Evolutionary conservation across 92 coral and sea anemone species (phyloP), one percentile per base, ranked within the genome.

Genomic region (Nematostella vectensis): DNA sequence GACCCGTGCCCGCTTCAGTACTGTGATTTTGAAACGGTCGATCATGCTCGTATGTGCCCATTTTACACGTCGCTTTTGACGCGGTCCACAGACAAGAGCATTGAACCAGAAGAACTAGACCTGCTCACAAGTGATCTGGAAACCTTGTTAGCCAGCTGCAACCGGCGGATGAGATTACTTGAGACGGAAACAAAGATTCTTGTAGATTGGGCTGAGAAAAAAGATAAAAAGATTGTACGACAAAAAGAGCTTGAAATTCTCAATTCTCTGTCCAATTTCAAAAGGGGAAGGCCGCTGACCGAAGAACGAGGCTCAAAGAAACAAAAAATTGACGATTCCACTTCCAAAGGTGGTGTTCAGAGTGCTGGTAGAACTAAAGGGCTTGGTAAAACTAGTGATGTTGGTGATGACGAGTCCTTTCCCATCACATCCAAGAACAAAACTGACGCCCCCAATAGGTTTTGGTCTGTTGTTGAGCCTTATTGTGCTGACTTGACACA

Each of bases 391-490:
- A 67, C 70, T 47, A 69, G 50, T 52, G 74, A 68, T 37, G 68
- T 31, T 11, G 54, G 60, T 19, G 91, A 83, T 56, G 85, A 77
- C 24, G 69, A 76, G 9, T 17, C 55, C 0, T 53, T 60, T 4
- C 29, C 77, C 20, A 30, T 69, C 4, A 33, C 67, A 38, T 67
- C 72, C 18, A 78, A 78, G 70, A 71, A 65, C 24, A 87, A 70
- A 72, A 76, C 48, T 39, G 99, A 93, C 57, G 86, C 88, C 3
- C 94, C 99, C 4, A 93, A 93, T 59, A 78, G 99, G 48, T 93
- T 93, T 42, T 93, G 99, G 99, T 74, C 96, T 9, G 86, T 93
- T 3, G 99, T 93, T 9, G 99, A 93, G 59, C 99, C 99, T 0
- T 93, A 93, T 29, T 93, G 99, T 29, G 76, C 99, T 11, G 99